Base-by-base conservation (phyloP, 2,113 vertebrate species). In the Caracal caracal region DNA sequence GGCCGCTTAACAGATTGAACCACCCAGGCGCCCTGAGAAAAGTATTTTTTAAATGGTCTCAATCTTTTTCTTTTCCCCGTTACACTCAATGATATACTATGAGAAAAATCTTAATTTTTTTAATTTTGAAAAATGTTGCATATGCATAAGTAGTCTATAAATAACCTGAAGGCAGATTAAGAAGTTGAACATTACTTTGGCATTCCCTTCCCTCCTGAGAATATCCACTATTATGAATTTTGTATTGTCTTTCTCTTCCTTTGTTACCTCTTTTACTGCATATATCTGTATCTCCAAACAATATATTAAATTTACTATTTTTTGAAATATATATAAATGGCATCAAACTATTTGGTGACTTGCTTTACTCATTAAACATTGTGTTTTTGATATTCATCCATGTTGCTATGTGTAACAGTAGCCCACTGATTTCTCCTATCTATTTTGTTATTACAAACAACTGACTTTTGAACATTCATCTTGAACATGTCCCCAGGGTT, bases 331-430 rank as follows among this genome's bases (percentile, higher is more conserved):
- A 90, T 81, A 59, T 75, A 93, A 76, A 82, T 73, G 56, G 35
- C 13, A 92, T 76, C 20, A 51, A 75, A 75, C 10, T 30, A 51
- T 65, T 78, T 84, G 70, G 63, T 71, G 63, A 83, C 33, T 68
- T 85, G 11, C 20, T 83, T 56, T 87, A 88, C 84, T 89, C 56
- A 82, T 92, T 73, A 84, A 92, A 79, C 43, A 73, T 68, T 86
- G 22, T 40, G 2, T 66, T 92, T 88, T 70, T 90, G 3, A 81
- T 81, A 93, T 89, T 81, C n/a, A 71, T 75, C 26, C 15, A 83
- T 49, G 40, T 73, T 94, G 43, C 24, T 66, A 92, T 26, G 26
- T 94, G 59, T 71, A 85, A 30, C 28, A 66, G 13, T 59, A 71
- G 33, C 17, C 51, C 49, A 75, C 68, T 94, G 43, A 83, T 88